Conservation (phyloP, 1,140 invertebrate species). For the Riptortus pedestris region DNA sequence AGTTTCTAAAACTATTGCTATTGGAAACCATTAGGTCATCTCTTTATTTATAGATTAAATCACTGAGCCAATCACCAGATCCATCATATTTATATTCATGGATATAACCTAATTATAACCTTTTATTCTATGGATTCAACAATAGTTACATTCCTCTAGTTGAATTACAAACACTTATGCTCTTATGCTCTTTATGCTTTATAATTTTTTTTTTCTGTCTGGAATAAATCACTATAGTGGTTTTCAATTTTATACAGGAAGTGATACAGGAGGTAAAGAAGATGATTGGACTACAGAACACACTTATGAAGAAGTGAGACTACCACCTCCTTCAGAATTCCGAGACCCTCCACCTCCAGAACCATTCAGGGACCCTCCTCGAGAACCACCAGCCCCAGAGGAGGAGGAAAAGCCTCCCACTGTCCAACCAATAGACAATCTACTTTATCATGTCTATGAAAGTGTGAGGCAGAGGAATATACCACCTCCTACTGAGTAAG, state of each 20-base stretch:
- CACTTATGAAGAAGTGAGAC: slow-evolving; percentile 59
- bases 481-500: slow-evolving; percentile 5
- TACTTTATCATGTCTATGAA: slow-evolving; percentile 69
- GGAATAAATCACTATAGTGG: too few species aligned
- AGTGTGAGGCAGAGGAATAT: slow-evolving; percentile 43
- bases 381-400: slow-evolving; percentile 14
- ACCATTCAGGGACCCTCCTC: slow-evolving; percentile 51
- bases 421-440: slow-evolving; percentile 55
- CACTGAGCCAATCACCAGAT: too few species aligned
- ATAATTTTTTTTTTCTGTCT: not conserved
- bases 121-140: too few species aligned
- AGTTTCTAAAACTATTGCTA: too few species aligned
- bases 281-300: slow-evolving; percentile 43
- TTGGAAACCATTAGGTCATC: too few species aligned
- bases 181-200: not conserved
- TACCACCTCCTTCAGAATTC: slow-evolving; percentile 74
- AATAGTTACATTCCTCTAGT: too few species aligned
- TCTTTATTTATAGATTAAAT: too few species aligned
- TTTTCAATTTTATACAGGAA: too few species aligned
- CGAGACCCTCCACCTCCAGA: slow-evolving; percentile 66
- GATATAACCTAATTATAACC: too few species aligned
- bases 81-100: too few species aligned
- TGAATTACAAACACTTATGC: too few species aligned
- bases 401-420: not conserved
- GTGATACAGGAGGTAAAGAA: slow-evolving; percentile 22